Evolutionary conservation across 2,113 vertebrate species (phyloP).

Genomic region (Athene noctua): DNA sequence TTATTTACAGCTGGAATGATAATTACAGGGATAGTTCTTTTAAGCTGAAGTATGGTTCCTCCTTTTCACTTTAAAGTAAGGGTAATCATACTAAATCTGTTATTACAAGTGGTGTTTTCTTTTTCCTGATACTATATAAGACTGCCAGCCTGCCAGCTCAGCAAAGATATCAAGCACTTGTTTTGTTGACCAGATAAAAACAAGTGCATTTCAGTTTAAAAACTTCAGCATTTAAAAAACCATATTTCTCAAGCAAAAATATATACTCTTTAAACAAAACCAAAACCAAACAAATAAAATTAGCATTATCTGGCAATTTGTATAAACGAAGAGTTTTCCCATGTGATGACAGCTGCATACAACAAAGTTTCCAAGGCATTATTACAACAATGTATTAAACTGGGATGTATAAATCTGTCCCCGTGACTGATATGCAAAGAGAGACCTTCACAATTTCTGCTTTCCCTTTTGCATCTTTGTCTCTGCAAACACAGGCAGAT

Average conservation of each 20-base stretch:
- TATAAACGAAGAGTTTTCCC: not conserved
- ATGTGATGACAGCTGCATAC: not conserved
- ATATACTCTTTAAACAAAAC: not conserved
- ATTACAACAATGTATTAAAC: not conserved
- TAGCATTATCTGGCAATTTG: not conserved
- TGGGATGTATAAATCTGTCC: not conserved
- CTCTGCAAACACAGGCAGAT: not conserved
- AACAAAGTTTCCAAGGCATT: not conserved
- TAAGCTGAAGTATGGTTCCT: slow-evolving; percentile 59
- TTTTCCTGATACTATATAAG: slow-evolving; percentile 15
- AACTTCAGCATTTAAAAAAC: not conserved
- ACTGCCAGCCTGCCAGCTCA: slow-evolving; percentile 68
- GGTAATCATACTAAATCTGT: slow-evolving; percentile 65
- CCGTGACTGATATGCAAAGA: not conserved
- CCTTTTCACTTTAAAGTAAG: slow-evolving; percentile 60
- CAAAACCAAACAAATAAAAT: not conserved
- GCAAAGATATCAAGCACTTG: slow-evolving; percentile 53
- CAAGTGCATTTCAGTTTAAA: slow-evolving; percentile 16
- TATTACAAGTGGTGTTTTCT: slow-evolving; percentile 71
- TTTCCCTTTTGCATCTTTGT: not conserved
- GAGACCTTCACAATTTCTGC: not conserved
- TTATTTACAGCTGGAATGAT: slow-evolving; percentile 74
- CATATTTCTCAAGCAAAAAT: not conserved
- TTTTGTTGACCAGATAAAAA: not conserved
- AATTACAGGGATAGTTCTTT: slow-evolving; percentile 67